Base-by-base conservation (phyloP, 2,888 invertebrate genomes). In the Molorchus minor region DNA sequence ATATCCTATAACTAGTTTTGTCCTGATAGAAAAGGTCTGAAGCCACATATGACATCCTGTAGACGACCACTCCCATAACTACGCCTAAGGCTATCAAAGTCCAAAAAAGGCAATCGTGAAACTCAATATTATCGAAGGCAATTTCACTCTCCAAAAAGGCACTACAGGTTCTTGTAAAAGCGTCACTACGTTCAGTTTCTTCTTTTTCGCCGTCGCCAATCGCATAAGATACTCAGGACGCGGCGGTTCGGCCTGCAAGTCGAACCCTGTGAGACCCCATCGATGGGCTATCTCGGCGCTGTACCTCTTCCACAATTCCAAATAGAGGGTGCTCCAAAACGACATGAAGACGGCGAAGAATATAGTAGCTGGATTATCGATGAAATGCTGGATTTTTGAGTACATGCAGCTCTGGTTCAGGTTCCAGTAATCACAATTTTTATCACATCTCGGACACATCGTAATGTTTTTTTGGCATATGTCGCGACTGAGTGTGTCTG, bases 361-460 rank as follows among this genome's bases (percentile, higher is more conserved):
- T 33, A 93, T 87, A 0, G 93, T 93, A 43, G 88, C 85, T 47
- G 88, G 86, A 80, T 94, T 94, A 79, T 94, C 94, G 75, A 94
- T 89, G 40, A 93, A 81, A 76, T 92, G 89, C n/a, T 90, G 90
- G 47, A 90, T 83, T 75, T 85, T 84, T 2, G 93, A 84, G 71
- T 91, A 89, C 12, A 83, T 79, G 75, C 94, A 94, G 13, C 89
- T 88, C 56, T 87, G 87, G 51, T 83, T 83, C 16, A 94, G 81
- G 62, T 84, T 82, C 90, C 92, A 92, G 75, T 87, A 93, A 73
- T 87, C 85, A 77, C 93, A 94, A 56, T 84, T 84, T 51, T 81
- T 82, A 80, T 93, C 92, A 81, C 94, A 94, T 68, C 88, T 84
- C 0, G 94, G 94, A 75, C 94, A 94, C 91, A 94, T 92, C 51